Evolutionary conservation across 2,797 vertebrate species (phyloP).

Genomic region (Peromyscus attwateri): DNA sequence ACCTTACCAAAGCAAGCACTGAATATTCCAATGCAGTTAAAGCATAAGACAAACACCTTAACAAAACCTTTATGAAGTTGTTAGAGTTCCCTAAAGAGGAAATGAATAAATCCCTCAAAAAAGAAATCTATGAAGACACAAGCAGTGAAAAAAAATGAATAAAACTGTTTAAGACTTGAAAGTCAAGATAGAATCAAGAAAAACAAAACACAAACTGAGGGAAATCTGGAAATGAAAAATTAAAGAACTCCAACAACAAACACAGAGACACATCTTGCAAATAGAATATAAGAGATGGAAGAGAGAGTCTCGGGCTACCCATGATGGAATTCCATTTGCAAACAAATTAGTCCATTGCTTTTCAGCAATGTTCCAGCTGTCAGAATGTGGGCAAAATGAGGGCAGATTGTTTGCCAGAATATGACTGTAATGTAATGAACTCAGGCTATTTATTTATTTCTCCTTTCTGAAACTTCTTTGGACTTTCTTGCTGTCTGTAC

Average conservation of each 20-base stretch:
- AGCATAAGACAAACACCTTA: neutral
- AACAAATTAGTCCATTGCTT: neutral
- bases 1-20: neutral
- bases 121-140: neutral
- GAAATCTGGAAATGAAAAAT: neutral
- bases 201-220: neutral
- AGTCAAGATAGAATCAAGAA: neutral
- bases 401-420: neutral
- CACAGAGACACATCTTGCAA: neutral
- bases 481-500: neutral
- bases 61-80: neutral
- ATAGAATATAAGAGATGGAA: neutral
- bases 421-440: neutral
- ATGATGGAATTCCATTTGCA: neutral
- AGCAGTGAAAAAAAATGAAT: neutral
- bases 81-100: neutral
- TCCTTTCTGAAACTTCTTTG: neutral
- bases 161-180: neutral
- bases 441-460: neutral
- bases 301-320: neutral
- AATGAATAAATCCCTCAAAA: neutral
- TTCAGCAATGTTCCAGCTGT: neutral
- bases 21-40: neutral
- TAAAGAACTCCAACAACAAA: neutral
- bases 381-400: neutral